These are phyloP conservation scores for Phrynosoma blainvillii DNA, from an alignment of 2,113 vertebrate species.

Conservation along the genomic window DNA sequence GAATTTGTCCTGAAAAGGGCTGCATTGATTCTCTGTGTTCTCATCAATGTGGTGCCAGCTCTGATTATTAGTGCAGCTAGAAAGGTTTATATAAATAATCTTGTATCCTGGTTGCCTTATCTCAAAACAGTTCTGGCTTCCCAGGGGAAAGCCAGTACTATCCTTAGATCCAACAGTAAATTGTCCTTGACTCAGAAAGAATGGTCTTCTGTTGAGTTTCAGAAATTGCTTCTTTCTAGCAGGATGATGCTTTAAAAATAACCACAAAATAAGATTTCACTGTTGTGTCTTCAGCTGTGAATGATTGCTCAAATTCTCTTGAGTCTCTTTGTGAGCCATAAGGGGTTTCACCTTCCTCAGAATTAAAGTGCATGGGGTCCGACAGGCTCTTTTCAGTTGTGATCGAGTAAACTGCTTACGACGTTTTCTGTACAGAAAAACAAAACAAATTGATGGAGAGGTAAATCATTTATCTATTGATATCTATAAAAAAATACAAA, in stretches of 20 bases:
- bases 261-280: constrained; percentile 28
- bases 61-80: not conserved
- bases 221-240: constrained; percentile 33
- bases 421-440: constrained; percentile 68
- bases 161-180: constrained; percentile 24
- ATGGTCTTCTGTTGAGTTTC: constrained; percentile 23
- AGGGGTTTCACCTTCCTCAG: constrained; percentile 59
- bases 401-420: constrained; percentile 72
- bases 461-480: constrained; percentile 47
- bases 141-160: constrained; percentile 42
- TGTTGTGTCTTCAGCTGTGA: constrained; percentile 63
- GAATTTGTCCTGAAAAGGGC: constrained; percentile 1
- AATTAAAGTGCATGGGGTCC: constrained; percentile 66
- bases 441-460: constrained; percentile 50
- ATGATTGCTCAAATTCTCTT: constrained; percentile 54
- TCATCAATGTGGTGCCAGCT: constrained; percentile 3
- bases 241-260: constrained; percentile 46
- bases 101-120: not conserved
- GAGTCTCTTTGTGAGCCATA: constrained; percentile 63
- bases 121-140: not conserved
- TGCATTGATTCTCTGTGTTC: constrained; percentile 25
- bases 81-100: not conserved
- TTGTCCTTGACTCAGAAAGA: not conserved
- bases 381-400: constrained; percentile 74
- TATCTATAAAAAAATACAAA: constrained; percentile 37